Percentiles rank a stretch among this genome's conserved stretches.
These are phyloP conservation scores for Drosophila peninsularis DNA, from an alignment of 2,888 invertebrate genomes.

Conservation along the genomic window DNA sequence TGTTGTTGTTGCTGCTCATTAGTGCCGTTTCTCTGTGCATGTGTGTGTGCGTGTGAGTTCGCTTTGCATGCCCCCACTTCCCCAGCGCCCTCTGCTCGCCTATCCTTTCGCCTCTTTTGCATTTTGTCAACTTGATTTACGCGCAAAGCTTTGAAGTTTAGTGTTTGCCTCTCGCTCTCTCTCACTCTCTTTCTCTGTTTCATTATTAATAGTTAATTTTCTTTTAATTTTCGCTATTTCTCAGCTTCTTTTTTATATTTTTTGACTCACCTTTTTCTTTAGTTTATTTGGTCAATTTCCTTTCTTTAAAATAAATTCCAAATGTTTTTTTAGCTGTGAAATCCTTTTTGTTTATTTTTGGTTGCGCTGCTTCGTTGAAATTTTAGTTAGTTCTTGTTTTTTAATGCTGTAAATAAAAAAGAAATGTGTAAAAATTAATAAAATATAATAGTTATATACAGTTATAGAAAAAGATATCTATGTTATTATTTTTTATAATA, in stretches of 20 bases:
- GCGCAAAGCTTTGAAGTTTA: slow-evolving; percentile 62
- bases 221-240: slow-evolving; percentile 32
- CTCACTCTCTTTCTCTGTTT: background rate
- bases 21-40: slow-evolving; percentile 58
- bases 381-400: slow-evolving; percentile 17
- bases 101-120: slow-evolving; percentile 39
- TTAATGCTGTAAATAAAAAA: slow-evolving; percentile 35
- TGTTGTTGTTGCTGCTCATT: slow-evolving; percentile 65
- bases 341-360: slow-evolving; percentile 11
- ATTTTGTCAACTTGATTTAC: slow-evolving; percentile 78
- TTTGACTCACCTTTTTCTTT: slow-evolving; percentile 35
- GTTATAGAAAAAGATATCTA: no score
- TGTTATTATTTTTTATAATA: background rate
- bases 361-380: slow-evolving; percentile 23
- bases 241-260: slow-evolving; percentile 11
- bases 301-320: slow-evolving; percentile 33
- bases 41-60: slow-evolving; percentile 19
- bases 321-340: slow-evolving; percentile 30
- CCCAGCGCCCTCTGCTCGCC: background rate
- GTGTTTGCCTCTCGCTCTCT: background rate
- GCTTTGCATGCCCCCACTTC: slow-evolving; percentile 5
- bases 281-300: slow-evolving; percentile 29
- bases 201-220: slow-evolving; percentile 35
- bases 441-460: background rate
- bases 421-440: background rate